Evolutionary conservation across 2,113 vertebrate species (phyloP).

Genomic region (Cyanoramphus novaezelandiae): DNA sequence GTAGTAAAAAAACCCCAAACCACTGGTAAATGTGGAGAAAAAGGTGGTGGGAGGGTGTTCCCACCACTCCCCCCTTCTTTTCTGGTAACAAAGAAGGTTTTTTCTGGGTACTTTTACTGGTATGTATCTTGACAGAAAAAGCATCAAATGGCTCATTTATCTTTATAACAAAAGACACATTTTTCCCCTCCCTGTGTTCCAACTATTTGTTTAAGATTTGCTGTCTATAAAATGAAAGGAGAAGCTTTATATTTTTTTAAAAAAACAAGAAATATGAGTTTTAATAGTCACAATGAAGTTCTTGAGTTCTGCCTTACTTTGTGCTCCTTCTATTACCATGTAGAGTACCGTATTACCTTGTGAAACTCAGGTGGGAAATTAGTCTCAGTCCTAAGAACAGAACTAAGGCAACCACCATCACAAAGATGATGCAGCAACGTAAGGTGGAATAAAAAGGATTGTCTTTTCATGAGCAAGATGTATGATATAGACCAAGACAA

Average conservation of each 20-base stretch:
- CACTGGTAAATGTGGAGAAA: neutral
- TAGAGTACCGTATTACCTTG: neutral
- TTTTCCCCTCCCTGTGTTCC: neutral
- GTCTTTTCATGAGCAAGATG: neutral
- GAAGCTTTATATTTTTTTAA: neutral
- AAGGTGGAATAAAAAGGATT: neutral
- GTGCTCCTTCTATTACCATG: neutral
- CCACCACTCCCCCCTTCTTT: neutral
- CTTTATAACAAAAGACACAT: neutral
- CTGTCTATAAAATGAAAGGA: neutral
- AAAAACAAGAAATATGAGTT: neutral
- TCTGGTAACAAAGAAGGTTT: neutral
- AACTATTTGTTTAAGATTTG: neutral
- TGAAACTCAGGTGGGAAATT: neutral
- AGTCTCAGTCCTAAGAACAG: neutral
- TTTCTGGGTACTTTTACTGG: neutral
- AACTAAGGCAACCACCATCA: neutral
- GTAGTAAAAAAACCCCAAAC: neutral
- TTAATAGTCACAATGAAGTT: neutral
- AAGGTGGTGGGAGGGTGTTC: fast-evolving
- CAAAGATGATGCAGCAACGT: neutral
- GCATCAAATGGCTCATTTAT: neutral
- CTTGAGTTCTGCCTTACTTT: neutral
- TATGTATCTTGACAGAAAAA: neutral
- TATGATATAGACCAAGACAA: neutral